These are phyloP conservation scores for Crotophaga sulcirostris DNA, from an alignment of 2,113 vertebrate genomes.

Conservation along the genomic window DNA sequence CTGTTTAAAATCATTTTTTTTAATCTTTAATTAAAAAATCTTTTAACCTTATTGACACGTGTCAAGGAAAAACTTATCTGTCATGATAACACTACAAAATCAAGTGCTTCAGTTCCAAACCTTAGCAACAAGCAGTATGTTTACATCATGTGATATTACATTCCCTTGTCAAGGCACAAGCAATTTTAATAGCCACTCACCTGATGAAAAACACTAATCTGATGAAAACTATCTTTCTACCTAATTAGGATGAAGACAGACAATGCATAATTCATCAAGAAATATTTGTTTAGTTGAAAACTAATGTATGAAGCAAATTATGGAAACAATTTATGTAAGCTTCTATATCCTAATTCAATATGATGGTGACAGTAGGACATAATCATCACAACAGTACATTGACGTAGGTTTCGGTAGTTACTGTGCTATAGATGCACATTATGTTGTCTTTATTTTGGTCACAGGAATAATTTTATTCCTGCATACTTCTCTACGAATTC, in stretches of 20 bases:
- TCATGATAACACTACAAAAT: background rate
- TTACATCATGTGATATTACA: background rate
- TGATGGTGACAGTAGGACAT: background rate
- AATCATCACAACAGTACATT: accelerated
- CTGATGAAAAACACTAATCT: background rate
- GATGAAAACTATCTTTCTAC: background rate
- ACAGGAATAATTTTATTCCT: background rate
- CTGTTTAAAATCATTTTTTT: background rate
- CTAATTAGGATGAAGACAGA: background rate
- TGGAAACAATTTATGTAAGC: background rate
- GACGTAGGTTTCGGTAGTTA: background rate
- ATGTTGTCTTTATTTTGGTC: accelerated
- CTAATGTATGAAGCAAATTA: accelerated
- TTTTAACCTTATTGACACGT: background rate
- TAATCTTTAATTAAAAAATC: background rate
- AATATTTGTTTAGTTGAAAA: background rate
- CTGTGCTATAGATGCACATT: background rate
- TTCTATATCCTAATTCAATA: background rate
- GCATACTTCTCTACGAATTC: background rate
- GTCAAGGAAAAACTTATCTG: background rate
- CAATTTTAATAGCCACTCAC: background rate
- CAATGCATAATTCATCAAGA: accelerated
- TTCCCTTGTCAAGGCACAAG: accelerated
- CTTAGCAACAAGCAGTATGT: background rate
- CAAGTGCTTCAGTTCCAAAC: background rate